phyloP scores from a whole-genome alignment of 2,797 vertebrate species.

The Gambusia yucatana region DNA sequence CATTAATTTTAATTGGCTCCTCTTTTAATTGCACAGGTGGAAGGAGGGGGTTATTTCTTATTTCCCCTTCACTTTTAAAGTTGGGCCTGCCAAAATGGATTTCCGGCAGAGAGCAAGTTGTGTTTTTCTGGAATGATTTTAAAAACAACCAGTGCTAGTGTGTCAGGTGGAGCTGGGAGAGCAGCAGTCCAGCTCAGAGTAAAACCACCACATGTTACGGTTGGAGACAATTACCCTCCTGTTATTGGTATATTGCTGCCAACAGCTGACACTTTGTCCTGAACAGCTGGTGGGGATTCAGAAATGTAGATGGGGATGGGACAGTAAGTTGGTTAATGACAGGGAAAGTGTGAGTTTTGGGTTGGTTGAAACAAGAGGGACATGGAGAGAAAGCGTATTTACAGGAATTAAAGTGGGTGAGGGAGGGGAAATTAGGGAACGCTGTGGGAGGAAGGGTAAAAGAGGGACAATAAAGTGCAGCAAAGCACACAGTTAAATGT shows the following conservation, averaged over 20 bases:
- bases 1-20: conserved; percentile 89
- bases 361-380: conserved; percentile 25
- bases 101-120: conserved; percentile 11
- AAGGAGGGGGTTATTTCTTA: conserved; percentile 68
- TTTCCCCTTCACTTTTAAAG: conserved; percentile 68
- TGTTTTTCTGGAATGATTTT: conserved; percentile 1
- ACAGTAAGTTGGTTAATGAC: conserved; percentile 60
- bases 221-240: conserved; percentile 72
- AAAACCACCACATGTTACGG: conserved; percentile 57
- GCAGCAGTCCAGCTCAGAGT: conserved; percentile 44
- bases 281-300: conserved; percentile 65
- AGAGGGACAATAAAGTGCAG: conserved; percentile 4
- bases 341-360: conserved; percentile 50
- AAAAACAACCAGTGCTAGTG: conserved; percentile 15
- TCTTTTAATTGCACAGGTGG: conserved; percentile 87
- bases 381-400: background rate
- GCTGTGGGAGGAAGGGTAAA: background rate
- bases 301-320: conserved; percentile 53
- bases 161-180: conserved; percentile 24
- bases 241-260: conserved; percentile 57
- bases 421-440: conserved; percentile 11
- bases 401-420: conserved; percentile 16
- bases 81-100: conserved; percentile 62
- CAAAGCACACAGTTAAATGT: conserved; percentile 32
- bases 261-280: conserved; percentile 55